Evolutionary conservation across 2,888 invertebrate species (phyloP).

Genomic region (Cephus pygmeus): DNA sequence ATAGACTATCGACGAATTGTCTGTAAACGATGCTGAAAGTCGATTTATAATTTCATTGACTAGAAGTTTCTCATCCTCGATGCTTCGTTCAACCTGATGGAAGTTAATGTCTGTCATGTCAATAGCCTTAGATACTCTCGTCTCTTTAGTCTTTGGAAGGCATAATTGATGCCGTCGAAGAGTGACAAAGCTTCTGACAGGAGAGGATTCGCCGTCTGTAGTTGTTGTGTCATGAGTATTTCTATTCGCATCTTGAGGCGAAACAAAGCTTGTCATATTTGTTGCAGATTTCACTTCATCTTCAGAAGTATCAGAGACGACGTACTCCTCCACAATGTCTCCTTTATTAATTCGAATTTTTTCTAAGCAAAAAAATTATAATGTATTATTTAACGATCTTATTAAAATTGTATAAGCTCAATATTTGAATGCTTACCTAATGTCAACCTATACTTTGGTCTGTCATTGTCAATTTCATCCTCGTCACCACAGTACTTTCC

Average conservation of each 20-base stretch:
- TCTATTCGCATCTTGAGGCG: background rate
- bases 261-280: background rate
- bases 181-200: constrained; percentile 20
- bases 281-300: background rate
- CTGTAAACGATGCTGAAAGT: constrained; percentile 43
- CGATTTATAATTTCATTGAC: constrained; percentile 47
- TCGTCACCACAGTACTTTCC: constrained; percentile 64
- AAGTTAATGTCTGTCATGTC: background rate
- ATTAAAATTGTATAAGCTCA: constrained; percentile 28
- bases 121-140: background rate
- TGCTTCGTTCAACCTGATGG: background rate
- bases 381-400: constrained; percentile 25
- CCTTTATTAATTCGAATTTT: constrained; percentile 74
- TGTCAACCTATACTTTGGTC: constrained; percentile 47
- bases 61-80: constrained; percentile 42
- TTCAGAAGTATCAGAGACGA: constrained; percentile 30
- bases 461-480: constrained; percentile 61
- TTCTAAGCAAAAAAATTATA: constrained; percentile 61
- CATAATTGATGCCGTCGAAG: constrained; percentile 13
- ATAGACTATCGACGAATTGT: constrained; percentile 25
- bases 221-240: background rate
- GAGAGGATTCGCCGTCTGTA: constrained; percentile 7
- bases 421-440: constrained; percentile 43
- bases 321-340: constrained; percentile 72
- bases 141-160: constrained; percentile 1